A percentile compares a stretch with the other conserved stretches of the same genome.
Conservation (phyloP, 2,888 invertebrate genomes). For the Leuctra nigra region DNA sequence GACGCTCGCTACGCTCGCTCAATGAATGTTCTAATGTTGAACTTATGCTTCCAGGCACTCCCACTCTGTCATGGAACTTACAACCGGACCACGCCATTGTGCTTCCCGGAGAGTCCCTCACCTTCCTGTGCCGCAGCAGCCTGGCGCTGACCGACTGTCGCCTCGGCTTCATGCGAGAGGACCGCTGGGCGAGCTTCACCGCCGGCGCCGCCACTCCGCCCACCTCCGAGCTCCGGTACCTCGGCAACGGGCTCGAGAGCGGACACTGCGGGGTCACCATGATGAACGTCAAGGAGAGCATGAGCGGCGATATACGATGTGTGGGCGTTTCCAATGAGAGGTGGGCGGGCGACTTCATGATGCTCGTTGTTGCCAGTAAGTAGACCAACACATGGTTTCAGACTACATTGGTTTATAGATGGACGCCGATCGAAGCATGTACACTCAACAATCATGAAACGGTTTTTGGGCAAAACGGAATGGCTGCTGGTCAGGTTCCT, state of each 20-base stretch:
- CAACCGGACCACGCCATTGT: background rate
- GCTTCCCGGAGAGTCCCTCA: slow-evolving; percentile 4
- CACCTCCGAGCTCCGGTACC: slow-evolving; percentile 2
- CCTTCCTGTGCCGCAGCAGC: slow-evolving; percentile 1
- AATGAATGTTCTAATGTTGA: no score
- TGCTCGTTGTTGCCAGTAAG: slow-evolving; percentile 6
- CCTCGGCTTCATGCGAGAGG: background rate
- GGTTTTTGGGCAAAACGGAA: no score
- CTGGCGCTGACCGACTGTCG: background rate
- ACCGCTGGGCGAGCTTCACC: background rate
- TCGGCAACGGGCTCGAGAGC: slow-evolving; percentile 7
- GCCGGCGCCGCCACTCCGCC: background rate
- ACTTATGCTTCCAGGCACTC: background rate
- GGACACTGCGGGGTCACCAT: slow-evolving; percentile 8
- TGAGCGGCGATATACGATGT: slow-evolving; percentile 9
- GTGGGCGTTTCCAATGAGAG: background rate
- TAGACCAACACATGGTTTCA: no score
- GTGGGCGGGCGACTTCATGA: slow-evolving; percentile 10
- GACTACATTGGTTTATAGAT: no score
- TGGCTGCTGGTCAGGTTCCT: no score
- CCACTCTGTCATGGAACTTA: slow-evolving; percentile 2
- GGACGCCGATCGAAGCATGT: no score
- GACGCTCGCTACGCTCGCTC: no score
- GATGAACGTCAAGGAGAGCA: background rate
- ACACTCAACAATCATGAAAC: no score